A percentile compares a stretch with the other conserved stretches of the same genome.
Conservation (phyloP, 37 sponge, comb jelly and placozoan species). For the Ianthella basta region DNA sequence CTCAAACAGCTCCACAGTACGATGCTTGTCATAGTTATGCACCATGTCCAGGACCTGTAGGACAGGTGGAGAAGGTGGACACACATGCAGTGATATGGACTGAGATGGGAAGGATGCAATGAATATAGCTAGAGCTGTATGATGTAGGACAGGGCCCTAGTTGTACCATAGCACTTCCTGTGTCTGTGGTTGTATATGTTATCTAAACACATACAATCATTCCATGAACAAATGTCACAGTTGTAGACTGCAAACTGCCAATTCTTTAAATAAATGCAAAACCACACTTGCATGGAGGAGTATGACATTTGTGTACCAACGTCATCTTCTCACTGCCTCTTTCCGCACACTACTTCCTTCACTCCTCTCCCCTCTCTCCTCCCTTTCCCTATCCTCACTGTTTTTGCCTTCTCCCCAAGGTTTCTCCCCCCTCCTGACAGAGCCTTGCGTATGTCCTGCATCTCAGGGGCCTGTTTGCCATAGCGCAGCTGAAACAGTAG, state of each 20-base stretch:
- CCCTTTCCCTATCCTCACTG: slow-evolving; percentile 18
- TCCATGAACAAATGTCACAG: no score
- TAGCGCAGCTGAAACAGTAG: slow-evolving; percentile 85
- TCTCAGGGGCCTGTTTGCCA: slow-evolving; percentile 49
- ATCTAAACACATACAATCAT: no score
- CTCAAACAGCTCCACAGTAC: slow-evolving; percentile 83
- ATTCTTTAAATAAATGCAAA: no score
- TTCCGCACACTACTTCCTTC: neutral
- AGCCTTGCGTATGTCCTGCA: slow-evolving; percentile 29
- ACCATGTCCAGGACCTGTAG: slow-evolving; percentile 70
- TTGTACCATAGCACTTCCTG: no score
- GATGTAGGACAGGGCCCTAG: no score
- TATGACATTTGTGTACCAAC: neutral
- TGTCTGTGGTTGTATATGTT: no score
- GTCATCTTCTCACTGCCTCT: neutral
- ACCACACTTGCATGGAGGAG: no score
- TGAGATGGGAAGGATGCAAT: no score
- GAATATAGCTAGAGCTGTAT: no score
- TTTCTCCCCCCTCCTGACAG: slow-evolving; percentile 44
- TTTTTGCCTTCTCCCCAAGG: slow-evolving; percentile 52
- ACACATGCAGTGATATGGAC: neutral
- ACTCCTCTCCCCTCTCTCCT: no score
- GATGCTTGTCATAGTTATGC: slow-evolving; percentile 57
- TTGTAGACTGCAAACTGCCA: no score
- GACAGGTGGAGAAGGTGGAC: neutral